A percentile compares a stretch with the other conserved stretches of the same genome.
These are phyloP conservation scores for Pica pica DNA, from an alignment of 2,113 vertebrate genomes.

Conservation along the genomic window DNA sequence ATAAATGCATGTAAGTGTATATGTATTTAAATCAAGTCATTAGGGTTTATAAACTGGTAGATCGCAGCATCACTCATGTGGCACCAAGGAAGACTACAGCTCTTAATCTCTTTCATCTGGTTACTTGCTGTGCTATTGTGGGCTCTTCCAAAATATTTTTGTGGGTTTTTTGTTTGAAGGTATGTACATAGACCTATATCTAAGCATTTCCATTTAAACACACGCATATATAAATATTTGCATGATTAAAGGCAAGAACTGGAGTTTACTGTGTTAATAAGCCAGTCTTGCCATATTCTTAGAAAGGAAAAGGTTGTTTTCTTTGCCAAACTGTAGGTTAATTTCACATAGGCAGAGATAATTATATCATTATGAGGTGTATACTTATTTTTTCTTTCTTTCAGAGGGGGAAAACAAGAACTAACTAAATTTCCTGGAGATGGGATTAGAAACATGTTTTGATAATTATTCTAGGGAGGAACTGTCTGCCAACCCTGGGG, in stretches of 20 bases:
- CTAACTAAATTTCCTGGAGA: neutral
- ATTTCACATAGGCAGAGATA: neutral
- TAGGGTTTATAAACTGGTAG: neutral
- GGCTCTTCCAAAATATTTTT: neutral
- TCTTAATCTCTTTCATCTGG: neutral
- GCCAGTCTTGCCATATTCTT: neutral
- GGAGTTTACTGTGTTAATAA: neutral
- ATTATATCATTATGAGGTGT: neutral
- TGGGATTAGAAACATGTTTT: neutral
- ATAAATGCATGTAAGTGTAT: neutral
- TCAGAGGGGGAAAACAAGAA: neutral
- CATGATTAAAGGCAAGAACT: neutral
- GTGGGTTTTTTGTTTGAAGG: neutral
- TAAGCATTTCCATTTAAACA: neutral
- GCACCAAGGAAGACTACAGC: neutral
- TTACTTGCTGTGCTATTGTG: neutral
- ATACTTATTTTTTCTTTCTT: neutral
- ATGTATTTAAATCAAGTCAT: neutral
- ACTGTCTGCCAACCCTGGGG: neutral
- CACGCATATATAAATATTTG: neutral
- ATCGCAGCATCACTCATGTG: neutral
- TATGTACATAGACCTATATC: neutral
- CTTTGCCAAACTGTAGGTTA: neutral
- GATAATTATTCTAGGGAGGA: neutral
- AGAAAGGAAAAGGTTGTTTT: neutral